Conservation (phyloP, 2,113 vertebrate species). For the Petrocephalus microphthalmus region DNA sequence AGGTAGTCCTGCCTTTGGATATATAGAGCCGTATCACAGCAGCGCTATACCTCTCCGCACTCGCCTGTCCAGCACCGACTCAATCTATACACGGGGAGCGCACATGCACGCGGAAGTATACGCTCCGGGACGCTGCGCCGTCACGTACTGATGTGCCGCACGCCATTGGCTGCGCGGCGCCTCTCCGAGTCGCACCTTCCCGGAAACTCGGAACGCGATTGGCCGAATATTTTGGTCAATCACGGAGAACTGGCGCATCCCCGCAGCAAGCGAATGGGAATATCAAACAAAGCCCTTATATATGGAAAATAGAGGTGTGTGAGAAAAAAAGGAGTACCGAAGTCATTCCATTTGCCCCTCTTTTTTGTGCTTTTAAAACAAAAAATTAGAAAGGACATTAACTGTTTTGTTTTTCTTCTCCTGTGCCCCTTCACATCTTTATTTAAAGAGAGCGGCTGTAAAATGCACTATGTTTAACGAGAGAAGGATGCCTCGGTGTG, state of each 20-base stretch:
- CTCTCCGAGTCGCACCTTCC: conserved; percentile 15
- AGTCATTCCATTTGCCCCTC: neutral
- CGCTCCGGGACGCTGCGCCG: conserved; percentile 48
- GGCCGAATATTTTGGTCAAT: conserved; percentile 47
- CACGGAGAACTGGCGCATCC: conserved; percentile 33
- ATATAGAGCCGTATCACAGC: conserved; percentile 79
- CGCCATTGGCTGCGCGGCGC: conserved; percentile 54
- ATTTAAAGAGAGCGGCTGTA: neutral
- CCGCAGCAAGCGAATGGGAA: neutral
- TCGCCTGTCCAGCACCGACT: conserved; percentile 51
- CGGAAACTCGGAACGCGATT: conserved; percentile 38
- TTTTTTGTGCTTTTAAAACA: conserved; percentile 13
- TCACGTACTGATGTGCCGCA: conserved; percentile 35
- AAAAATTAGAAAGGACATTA: neutral
- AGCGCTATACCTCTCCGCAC: conserved; percentile 73
- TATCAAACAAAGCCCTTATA: conserved; percentile 17
- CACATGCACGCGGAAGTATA: conserved; percentile 76
- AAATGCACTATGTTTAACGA: neutral
- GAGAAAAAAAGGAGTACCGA: neutral
- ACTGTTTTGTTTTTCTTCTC: neutral
- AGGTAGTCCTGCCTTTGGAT: conserved; percentile 64
- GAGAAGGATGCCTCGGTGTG: neutral
- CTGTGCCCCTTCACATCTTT: neutral
- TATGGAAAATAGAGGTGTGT: neutral
- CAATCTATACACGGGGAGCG: conserved; percentile 53